Conservation (phyloP, 2,797 vertebrate genomes). For the Hippopotamyrus pictus region DNA sequence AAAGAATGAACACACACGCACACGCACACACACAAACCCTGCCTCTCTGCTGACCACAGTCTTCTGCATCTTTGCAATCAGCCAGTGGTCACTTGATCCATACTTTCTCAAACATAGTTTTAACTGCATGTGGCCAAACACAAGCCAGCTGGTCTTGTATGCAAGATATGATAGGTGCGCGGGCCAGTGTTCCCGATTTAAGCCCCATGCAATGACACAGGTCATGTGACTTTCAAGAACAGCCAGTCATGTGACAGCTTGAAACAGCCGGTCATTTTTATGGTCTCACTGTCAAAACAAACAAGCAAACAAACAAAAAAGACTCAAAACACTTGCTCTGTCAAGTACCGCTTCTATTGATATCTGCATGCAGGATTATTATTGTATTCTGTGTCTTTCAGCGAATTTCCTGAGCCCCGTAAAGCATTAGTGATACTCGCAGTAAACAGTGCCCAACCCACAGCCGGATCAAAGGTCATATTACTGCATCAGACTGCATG, state of each 20-base stretch:
- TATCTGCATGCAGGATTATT: background rate
- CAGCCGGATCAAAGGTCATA: background rate
- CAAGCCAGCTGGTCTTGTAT: background rate
- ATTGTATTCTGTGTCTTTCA: background rate
- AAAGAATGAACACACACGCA: background rate
- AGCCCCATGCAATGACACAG: background rate
- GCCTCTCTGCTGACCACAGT: background rate
- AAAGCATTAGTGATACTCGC: background rate
- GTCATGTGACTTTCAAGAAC: background rate
- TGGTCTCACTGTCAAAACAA: background rate
- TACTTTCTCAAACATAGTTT: background rate
- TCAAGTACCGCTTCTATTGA: background rate
- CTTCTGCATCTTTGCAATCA: background rate
- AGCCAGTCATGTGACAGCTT: background rate
- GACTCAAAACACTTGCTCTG: background rate
- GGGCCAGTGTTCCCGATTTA: background rate
- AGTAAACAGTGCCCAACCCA: background rate
- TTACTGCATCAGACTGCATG: background rate
- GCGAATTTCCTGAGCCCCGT: background rate
- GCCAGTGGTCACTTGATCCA: background rate
- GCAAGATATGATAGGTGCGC: background rate
- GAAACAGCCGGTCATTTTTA: background rate
- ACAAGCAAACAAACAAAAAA: background rate
- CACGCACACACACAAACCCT: background rate
- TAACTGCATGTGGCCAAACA: background rate